Base-by-base conservation (phyloP, 2,888 invertebrate species). In the Hyposoter dolosus region DNA sequence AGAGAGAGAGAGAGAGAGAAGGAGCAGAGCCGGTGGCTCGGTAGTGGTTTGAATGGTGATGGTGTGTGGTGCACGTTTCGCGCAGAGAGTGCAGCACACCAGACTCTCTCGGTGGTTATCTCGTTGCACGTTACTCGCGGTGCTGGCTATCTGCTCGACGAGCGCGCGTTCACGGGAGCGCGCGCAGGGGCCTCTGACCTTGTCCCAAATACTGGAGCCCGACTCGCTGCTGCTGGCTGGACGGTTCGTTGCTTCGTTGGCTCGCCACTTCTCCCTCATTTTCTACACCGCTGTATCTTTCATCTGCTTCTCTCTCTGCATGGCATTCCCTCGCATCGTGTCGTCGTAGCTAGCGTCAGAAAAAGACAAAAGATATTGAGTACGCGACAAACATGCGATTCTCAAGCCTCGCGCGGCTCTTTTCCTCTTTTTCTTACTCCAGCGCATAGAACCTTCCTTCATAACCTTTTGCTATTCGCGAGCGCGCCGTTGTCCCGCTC, bases 151-250 rank as follows among this genome's bases (percentile, higher is more conserved):
- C 87, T n/a, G n/a, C n/a, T 89, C 90, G 84, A 85, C 77, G 89
- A 81, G 91, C 79, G 91, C 79, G 91, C 79, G 87, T 88, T 90
- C 91, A 90, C 90, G 91, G 90, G 90, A 90, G 89, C 89, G 91
- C 60, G 77, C 86, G 69, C 92, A 89, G 92, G 93, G 93, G 93
- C 93, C 91, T 94, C 93, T 94, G 94, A 94, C 94, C 94, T 94
- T 94, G 94, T 94, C 94, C 94, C 93, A 94, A 94, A 94, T 94
- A 94, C 93, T 93, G 47, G 85, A 84, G 63, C 87, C 88, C 91
- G 88, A 90, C 91, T 77, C 81, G 63, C 88, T 71, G 63, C 88
- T 71, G 40, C 40, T 40, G 85, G 87, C 85, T 89, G 89, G 86
- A 86, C 88, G 87, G 88, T 86, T 89, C 86, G 88, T 84, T 85